Base-by-base conservation (phyloP, 2,888 invertebrate species). In the Hirtodrosophila histrioides region DNA sequence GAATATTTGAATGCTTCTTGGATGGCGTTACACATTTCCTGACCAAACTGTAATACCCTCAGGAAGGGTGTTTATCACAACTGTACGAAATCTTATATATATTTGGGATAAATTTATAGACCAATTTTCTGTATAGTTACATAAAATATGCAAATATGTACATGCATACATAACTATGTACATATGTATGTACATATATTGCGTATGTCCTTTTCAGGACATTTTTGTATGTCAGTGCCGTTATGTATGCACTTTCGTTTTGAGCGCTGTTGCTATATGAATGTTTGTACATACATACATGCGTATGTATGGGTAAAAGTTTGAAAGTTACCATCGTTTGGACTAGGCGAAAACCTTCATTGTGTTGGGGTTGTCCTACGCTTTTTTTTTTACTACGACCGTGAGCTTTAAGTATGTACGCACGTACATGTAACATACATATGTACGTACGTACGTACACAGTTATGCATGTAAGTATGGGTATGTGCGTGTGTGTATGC, bases 331-430 rank as follows among this genome's bases (percentile, higher is more conserved):
- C 27, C 40, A 48, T 35, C 33, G 36, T 53, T n/a, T n/a, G n/a
- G 44, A 44, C 11, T 44, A 46, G 53, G n/a, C 40, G 23, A 55
- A 55, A 69, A 51, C 69, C 48, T 58, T 75, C 69, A 50, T 46
- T 63, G 57, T 69, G 53, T 74, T 71, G 48, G 53, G 70, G 40
- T 37, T 74, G 75, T 74, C 71, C 75, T 69, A 73, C 37, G 68
- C 27, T 27, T 48, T 57, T 58, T 48, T n/a, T n/a, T 64, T 51
- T 71, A 71, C 69, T 69, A 74, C 51, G 36, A 4, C 10, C 43
- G 39, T 43, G 54, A 72, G 75, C 75, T 72, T 74, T 58, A 12
- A 45, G 40, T 46, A n/a, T 43, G 36, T 31, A 31, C 27, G 9
- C 4, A 41, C 17, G 10, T 11, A 63, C 2, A 0, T 37, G 17